These are phyloP conservation scores for Cantharis lateralis DNA, from an alignment of 2,888 invertebrate genomes.

Conservation along the genomic window DNA sequence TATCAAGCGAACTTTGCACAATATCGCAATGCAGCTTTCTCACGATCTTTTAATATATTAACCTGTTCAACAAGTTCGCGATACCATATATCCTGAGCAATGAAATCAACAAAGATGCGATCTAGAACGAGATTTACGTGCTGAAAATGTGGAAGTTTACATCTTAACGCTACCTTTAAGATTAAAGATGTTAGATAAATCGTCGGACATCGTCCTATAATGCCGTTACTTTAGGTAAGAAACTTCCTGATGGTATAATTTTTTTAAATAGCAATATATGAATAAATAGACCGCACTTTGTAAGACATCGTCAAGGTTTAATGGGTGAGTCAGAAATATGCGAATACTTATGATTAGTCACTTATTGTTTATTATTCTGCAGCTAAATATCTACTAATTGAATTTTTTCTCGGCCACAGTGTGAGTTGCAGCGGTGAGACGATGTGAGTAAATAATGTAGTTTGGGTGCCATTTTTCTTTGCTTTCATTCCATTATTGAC, in stretches of 20 bases:
- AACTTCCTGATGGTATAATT: neutral
- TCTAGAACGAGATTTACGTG: conserved; percentile 25
- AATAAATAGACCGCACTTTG: neutral
- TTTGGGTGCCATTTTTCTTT: neutral
- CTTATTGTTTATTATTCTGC: neutral
- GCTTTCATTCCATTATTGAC: neutral
- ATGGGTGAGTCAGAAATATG: conserved; percentile 5
- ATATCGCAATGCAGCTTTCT: conserved; percentile 18
- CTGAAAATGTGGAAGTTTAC: conserved; percentile 16
- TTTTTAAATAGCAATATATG: neutral
- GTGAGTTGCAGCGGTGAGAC: neutral
- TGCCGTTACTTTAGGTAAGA: neutral
- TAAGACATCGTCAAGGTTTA: neutral
- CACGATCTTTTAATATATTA: conserved; percentile 30
- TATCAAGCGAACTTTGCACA: neutral
- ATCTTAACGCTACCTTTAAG: conserved; percentile 10
- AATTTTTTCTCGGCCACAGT: neutral
- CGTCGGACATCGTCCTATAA: neutral
- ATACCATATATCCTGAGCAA: conserved; percentile 26
- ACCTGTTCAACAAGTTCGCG: conserved; percentile 29
- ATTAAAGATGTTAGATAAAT: conserved; percentile 14
- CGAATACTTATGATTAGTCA: neutral
- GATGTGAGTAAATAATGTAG: neutral
- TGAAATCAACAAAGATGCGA: conserved; percentile 28
- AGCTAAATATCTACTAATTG: neutral